Evolutionary conservation across 2,888 invertebrate genomes (phyloP).

Genomic region (Venusia cambrica): DNA sequence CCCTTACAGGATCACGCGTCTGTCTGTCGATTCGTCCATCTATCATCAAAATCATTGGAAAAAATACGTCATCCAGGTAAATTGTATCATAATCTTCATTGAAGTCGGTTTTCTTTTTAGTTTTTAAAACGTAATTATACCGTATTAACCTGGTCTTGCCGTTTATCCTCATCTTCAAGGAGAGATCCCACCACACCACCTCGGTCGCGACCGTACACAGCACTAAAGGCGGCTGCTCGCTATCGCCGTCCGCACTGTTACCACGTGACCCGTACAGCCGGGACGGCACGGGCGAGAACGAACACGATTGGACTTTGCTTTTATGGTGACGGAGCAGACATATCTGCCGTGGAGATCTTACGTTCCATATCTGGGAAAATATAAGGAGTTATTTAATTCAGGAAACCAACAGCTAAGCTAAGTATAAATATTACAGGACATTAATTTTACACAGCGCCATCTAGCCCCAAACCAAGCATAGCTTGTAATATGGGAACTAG

Average conservation of each 20-base stretch:
- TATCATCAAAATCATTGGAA: too few species aligned
- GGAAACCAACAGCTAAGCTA: too few species aligned
- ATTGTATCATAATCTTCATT: too few species aligned
- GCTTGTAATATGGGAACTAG: too few species aligned
- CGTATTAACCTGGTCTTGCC: slow-evolving; percentile 47
- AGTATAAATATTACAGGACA: too few species aligned
- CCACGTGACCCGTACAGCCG: slow-evolving; percentile 51
- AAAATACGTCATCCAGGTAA: too few species aligned
- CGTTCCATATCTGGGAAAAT: slow-evolving; percentile 70
- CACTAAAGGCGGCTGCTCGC: slow-evolving; percentile 65
- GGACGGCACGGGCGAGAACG: slow-evolving; percentile 76
- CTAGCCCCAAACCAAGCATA: too few species aligned
- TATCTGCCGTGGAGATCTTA: slow-evolving; percentile 58
- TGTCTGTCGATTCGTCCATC: too few species aligned
- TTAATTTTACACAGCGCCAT: too few species aligned
- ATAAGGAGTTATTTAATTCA: neutral
- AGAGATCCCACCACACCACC: slow-evolving; percentile 82
- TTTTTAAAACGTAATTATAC: neutral
- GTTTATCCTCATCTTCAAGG: slow-evolving; percentile 46
- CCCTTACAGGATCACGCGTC: too few species aligned
- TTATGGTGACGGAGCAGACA: slow-evolving; percentile 75
- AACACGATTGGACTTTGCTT: slow-evolving; percentile 69
- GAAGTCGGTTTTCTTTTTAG: too few species aligned
- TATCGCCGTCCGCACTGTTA: too few species aligned
- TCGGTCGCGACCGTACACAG: slow-evolving; percentile 80